These are phyloP conservation scores for Hydroisotoma schaefferi DNA, from an alignment of 2,888 invertebrate genomes.

Conservation along the genomic window DNA sequence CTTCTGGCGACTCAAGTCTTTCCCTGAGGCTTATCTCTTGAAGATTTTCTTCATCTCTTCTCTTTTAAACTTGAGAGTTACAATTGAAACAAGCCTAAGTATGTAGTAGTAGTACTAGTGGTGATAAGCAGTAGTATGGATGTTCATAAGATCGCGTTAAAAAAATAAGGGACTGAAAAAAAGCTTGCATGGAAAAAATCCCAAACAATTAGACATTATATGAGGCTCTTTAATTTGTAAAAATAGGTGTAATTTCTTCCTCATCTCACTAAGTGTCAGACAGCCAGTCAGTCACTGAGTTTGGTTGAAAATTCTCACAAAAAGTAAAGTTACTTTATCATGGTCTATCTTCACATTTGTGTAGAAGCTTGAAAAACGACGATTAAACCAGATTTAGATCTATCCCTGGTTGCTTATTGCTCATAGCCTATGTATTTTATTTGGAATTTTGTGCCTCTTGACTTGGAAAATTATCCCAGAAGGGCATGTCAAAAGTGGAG, in stretches of 20 bases:
- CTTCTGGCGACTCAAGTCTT: slow-evolving; percentile 6
- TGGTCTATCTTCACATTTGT: no score
- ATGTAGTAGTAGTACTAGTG: no score
- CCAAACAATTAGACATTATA: slow-evolving; percentile 11
- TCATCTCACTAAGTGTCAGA: background rate
- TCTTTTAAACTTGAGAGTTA: background rate
- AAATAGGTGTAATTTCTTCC: slow-evolving; percentile 11
- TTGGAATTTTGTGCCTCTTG: background rate
- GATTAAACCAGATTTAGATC: no score
- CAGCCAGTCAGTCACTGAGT: background rate
- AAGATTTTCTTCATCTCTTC: background rate
- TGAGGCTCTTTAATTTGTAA: slow-evolving; percentile 17
- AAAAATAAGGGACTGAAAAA: no score
- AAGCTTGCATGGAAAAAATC: background rate
- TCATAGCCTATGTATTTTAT: no score
- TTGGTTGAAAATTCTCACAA: no score
- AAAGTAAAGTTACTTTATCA: background rate
- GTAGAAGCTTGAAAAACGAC: no score
- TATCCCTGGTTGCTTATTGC: no score
- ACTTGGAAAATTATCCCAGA: slow-evolving; percentile 13
- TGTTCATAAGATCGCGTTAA: no score
- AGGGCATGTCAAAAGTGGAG: slow-evolving; percentile 10
- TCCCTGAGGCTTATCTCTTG: slow-evolving; percentile 1
- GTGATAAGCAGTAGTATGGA: no score
- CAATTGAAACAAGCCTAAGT: no score